These are phyloP conservation scores for Plecturocebus donacophilus DNA, from an alignment of 2,113 vertebrate genomes.

Conservation along the genomic window DNA sequence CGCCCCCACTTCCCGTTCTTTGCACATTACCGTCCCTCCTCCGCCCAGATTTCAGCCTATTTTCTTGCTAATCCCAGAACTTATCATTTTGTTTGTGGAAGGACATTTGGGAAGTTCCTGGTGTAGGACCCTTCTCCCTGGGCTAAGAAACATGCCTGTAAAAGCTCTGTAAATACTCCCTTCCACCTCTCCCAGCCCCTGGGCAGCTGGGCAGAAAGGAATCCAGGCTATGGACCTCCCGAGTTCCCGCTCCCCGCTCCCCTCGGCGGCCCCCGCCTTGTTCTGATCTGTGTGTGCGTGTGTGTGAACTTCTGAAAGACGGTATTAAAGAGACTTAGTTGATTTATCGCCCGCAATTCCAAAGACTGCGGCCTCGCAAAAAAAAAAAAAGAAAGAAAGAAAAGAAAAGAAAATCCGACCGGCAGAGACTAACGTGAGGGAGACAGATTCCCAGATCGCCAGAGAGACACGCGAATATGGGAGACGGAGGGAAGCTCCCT, in stretches of 20 bases:
- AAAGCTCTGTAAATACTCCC: constrained; percentile 69
- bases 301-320: constrained; percentile 70
- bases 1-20: background rate
- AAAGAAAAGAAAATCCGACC: background rate
- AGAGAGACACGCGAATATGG: background rate
- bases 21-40: background rate
- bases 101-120: background rate
- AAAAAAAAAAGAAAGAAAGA: background rate
- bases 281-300: constrained; percentile 47
- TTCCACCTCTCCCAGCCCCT: background rate
- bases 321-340: constrained; percentile 72
- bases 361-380: background rate
- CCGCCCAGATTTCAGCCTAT: background rate
- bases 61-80: constrained; percentile 59
- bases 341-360: constrained; percentile 22
- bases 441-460: background rate
- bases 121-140: background rate
- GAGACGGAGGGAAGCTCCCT: background rate
- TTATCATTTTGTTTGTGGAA: constrained; percentile 2
- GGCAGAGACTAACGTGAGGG: background rate
- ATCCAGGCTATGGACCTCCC: background rate
- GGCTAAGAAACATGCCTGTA: background rate
- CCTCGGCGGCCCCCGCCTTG: background rate
- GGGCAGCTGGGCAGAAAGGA: background rate
- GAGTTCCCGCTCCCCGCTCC: background rate